Evolutionary conservation across 30 jellyfish, hydroid and myxozoan species (phyloP), one percentile per base, ranked within the genome.

Genomic region (Turritopsis rubra): DNA sequence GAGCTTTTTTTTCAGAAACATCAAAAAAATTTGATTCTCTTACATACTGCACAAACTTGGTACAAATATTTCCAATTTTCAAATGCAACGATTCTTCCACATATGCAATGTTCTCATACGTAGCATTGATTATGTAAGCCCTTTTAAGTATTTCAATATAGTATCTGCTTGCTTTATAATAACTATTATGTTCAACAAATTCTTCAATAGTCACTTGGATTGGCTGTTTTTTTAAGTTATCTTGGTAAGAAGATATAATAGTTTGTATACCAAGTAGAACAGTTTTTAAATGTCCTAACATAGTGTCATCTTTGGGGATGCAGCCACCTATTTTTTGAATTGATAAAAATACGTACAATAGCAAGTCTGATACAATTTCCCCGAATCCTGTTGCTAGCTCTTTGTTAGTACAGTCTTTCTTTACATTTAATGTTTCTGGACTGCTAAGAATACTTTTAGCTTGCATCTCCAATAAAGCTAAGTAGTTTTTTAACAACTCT

Each of bases 21-120:
- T 41, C 60, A 41, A 41, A 41, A 41, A 41, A 41, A 41, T 41
- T 41, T 41, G 60, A 41, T 41, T 41, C 60, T 41, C 13, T 41
- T 41, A 41, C 60, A 41, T 41, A 41, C 60, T 41, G 60, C 60
- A 41, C 60, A 41, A 41, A 41, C 60, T 41, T 41, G 60, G 5
- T 13, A 41, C 60, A 1, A 68, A 68, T 8, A 68, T 68, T 27
- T 22, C 17, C 16, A 68, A 27, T 27, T 27, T 68, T 68, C 9
- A 68, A 7, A n/a, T 1, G 77, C 31, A 68, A n/a, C 16, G 77
- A 68, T 19, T 19, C 77, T 23, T 23, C 30, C 16, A 68, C 30
- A 68, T 68, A 68, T 27, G 9, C 77, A 68, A 68, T 68, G 77
- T 68, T 68, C 30, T 68, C 77, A 68, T n/a, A 68, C 28, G 17